These are phyloP conservation scores for Megalops cyprinoides DNA, from an alignment of 2,797 vertebrate species.

Conservation along the genomic window DNA sequence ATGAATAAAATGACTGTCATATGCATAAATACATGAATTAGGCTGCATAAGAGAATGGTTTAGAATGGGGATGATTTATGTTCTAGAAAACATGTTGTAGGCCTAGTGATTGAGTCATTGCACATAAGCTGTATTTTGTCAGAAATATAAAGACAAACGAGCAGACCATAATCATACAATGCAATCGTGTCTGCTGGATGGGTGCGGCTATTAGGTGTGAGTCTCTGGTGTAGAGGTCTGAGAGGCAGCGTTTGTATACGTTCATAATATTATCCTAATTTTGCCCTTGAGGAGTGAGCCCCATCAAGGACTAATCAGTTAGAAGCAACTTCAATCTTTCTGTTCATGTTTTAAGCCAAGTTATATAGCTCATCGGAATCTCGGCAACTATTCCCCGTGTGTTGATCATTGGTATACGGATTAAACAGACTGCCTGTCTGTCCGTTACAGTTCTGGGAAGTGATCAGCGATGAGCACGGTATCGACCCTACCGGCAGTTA, in stretches of 20 bases:
- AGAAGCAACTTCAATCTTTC: background rate
- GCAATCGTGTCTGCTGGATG: background rate
- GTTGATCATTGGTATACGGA: background rate
- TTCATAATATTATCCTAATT: background rate
- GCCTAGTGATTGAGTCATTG: too few relatives aligned
- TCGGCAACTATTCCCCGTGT: background rate
- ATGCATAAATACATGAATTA: too few relatives aligned
- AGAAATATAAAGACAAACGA: too few relatives aligned
- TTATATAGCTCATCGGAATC: background rate
- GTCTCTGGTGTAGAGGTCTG: background rate
- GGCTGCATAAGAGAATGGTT: background rate
- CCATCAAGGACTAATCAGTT: background rate
- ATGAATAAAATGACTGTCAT: too few relatives aligned
- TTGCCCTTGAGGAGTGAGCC: background rate
- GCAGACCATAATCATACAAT: background rate
- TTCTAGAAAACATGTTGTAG: background rate
- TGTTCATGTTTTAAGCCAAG: background rate
- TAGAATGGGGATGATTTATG: background rate
- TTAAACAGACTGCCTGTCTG: background rate
- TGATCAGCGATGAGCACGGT: conserved; percentile 94
- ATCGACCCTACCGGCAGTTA: conserved; percentile 93
- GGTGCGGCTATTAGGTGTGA: conserved; percentile 24
- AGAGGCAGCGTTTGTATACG: background rate
- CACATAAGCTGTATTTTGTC: too few relatives aligned
- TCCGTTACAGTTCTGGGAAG: conserved; percentile 88